Base-by-base conservation (phyloP, 2,113 vertebrate genomes). In the Romanogobio albipinnatus region DNA sequence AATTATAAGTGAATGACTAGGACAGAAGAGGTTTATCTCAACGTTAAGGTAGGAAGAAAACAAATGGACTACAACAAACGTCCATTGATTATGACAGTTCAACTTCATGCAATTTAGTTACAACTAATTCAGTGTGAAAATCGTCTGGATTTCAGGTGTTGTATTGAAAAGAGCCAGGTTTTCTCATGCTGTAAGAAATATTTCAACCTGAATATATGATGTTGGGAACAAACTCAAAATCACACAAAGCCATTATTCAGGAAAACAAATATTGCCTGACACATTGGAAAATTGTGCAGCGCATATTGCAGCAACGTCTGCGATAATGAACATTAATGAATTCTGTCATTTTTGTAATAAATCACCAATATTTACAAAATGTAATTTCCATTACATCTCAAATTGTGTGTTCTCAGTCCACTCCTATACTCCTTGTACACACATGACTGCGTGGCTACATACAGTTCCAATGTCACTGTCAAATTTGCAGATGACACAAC, bases 201-300 rank as follows among this genome's bases (percentile, higher is more conserved):
- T 43, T 61, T 61, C 53, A 24, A 5, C 59, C 33, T 78, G 33
- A 56, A 56, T 53, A 33, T 53, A 76, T n/a, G 68, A 71, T 26
- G 71, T 24, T 74, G 71, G 43, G 11, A 47, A 15, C 5, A 47
- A 47, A 74, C 22, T 47, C n/a, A 49, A 74, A 76, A 53, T 36
- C 51, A 76, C 17, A 76, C 51, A 76, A 76, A 56, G 51, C 17
- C 70, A 76, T 26, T 51, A 9, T 33, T 76, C 47, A 36, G 75
- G 51, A 76, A 76, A 76, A 76, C 49, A 36, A 76, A 76, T 13
- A 36, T 56, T 76, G 51, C 15, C 26, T 76, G 51, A 56, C 75
- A 56, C 75, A 76, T 76, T 6, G 29, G 17, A 3, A 22, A 56
- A 36, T 56, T 56, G 29, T 33, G 15, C 26, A 13, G 26, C 29